These are phyloP conservation scores for Tridacna crocea DNA, from an alignment of 2,888 invertebrate genomes.

Conservation along the genomic window DNA sequence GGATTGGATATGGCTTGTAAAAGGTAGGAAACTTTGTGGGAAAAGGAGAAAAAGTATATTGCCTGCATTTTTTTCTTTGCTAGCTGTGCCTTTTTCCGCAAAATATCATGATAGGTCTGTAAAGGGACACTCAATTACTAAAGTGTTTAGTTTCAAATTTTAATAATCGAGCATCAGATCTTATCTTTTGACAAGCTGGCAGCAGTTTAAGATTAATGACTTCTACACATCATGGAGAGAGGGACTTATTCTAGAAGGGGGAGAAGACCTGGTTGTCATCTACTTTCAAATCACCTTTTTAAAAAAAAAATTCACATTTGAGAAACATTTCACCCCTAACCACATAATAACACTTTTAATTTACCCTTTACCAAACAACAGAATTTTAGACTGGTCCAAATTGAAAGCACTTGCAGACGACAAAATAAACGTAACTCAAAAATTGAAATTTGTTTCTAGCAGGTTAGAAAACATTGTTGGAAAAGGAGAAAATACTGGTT, in stretches of 20 bases:
- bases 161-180: slow-evolving; percentile 15
- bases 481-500: neutral
- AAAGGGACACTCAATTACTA: no score
- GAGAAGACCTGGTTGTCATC: no score
- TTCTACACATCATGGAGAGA: neutral
- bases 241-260: no score
- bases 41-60: neutral
- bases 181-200: neutral
- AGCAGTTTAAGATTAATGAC: slow-evolving; percentile 15
- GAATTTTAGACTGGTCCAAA: no score
- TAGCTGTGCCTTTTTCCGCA: neutral
- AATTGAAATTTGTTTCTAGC: neutral
- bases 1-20: neutral
- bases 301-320: no score
- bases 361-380: no score
- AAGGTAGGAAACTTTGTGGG: neutral
- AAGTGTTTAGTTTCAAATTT: no score
- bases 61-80: neutral
- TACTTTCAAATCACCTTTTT: no score
- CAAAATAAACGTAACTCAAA: neutral
- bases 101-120: neutral
- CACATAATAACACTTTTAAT: no score
- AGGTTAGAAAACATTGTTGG: neutral
- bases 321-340: no score
- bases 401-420: no score